Evolutionary conservation across 2,888 invertebrate species (phyloP).

Genomic region (Enchytraeus crypticus): DNA sequence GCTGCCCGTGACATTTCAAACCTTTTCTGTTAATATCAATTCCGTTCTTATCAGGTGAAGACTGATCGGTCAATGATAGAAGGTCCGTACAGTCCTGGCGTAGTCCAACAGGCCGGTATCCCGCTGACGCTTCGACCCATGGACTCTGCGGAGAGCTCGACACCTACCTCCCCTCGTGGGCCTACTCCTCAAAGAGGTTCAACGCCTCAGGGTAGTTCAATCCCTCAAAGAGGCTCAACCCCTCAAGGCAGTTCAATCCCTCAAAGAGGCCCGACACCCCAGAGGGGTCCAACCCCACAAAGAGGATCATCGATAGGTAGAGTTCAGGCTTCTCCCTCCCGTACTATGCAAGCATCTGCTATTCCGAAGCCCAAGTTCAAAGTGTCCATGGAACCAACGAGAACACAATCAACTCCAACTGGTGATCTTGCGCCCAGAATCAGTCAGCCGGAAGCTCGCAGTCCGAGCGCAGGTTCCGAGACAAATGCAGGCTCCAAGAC

Average conservation of each 20-base stretch:
- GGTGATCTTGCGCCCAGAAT: background rate
- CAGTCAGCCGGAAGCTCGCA: background rate
- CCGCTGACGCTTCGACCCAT: background rate
- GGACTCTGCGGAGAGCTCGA: background rate
- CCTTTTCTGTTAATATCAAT: no score
- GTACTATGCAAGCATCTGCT: background rate
- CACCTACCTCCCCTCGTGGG: background rate
- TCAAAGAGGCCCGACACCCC: background rate
- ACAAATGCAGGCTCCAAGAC: no score
- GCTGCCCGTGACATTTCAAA: no score
- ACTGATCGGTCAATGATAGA: slow-evolving; percentile 1
- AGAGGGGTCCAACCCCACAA: no score
- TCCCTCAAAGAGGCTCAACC: no score
- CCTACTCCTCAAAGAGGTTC: background rate
- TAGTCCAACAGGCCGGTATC: slow-evolving; percentile 3
- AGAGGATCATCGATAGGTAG: no score
- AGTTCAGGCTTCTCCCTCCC: background rate
- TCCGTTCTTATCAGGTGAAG: background rate
- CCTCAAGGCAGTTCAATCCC: background rate
- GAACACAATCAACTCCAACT: background rate
- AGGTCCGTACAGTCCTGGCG: slow-evolving; percentile 3
- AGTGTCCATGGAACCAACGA: slow-evolving; percentile 2
- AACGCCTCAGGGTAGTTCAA: background rate
- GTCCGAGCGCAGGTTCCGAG: background rate
- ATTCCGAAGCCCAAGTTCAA: slow-evolving; percentile 6